Base-by-base conservation (phyloP, 2,797 vertebrate species). In the Acanthiza pusilla region DNA sequence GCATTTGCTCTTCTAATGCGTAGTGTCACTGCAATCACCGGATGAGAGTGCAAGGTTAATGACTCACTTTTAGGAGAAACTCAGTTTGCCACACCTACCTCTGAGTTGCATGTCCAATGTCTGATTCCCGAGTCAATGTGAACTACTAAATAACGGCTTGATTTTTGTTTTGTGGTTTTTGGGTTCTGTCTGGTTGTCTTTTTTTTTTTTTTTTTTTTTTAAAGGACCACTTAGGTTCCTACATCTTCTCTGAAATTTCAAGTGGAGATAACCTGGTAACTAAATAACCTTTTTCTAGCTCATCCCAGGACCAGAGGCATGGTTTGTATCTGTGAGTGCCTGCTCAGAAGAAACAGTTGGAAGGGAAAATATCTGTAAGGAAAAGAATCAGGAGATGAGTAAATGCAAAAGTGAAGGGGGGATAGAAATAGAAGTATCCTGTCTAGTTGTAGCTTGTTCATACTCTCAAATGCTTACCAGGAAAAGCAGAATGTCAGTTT, bases 221-320 rank as follows among this genome's bases (percentile, higher is more conserved):
- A n/a, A n/a, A n/a, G 18, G 18, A 66, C 11, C 27, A 70, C n/a
- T 57, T 13, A 8, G 19, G 7, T 87, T 87, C n/a, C 57, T 76
- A 10, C 4, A 10, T 47, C 14, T 77, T 83, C n/a, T 88, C 42
- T 54, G 32, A 45, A 30, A n/a, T 55, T 30, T 61, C 48, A 74
- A 38, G 18, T 17, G 32, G 21, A 48, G 8, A 43, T 47, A 43
- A 58, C n/a, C 11, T 43, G 6, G 8, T 71, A 40, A 42, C 11
- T 91, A 58, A 88, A 58, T 55, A 48, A 66, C 7, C 17, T 66
- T 62, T 51, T 88, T 62, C 16, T 62, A n/a, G 10, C 5, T 57
- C 21, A 48, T 53, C 6, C 13, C 30, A 6, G 53, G 18, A 65
- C 47, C 0, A 1, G 53, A 70, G 32, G n/a, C 2, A n/a, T n/a